Conservation (phyloP, 2,888 invertebrate genomes). For the Hemistola chrysoprasaria region DNA sequence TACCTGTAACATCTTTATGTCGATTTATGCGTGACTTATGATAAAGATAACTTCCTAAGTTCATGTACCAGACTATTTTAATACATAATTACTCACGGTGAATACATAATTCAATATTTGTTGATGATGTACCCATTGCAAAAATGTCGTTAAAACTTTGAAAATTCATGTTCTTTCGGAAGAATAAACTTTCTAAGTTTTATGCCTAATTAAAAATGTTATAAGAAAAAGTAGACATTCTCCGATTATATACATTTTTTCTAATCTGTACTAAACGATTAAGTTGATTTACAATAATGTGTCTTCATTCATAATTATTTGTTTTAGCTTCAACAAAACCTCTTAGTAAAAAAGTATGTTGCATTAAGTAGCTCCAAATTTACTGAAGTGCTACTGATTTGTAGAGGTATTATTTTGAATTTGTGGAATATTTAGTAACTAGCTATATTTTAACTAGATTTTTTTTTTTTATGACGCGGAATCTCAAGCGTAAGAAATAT, state of each 20-base stretch:
- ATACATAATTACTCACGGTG: constrained; percentile 12
- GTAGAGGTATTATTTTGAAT: no score
- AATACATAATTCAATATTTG: no score
- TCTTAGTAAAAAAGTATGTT: constrained; percentile 31
- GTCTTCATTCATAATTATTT: constrained; percentile 26
- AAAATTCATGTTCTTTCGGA: no score
- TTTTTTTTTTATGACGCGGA: no score
- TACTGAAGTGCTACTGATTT: constrained; percentile 16
- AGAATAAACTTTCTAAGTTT: no score
- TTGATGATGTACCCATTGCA: no score
- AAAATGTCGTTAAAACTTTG: not conserved
- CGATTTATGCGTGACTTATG: constrained; percentile 23
- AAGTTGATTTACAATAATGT: constrained; percentile 21
- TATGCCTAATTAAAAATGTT: no score
- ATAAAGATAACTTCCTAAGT: constrained; percentile 21
- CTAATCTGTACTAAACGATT: constrained; percentile 4
- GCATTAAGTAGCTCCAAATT: constrained; percentile 26
- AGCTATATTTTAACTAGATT: no score
- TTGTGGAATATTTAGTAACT: no score
- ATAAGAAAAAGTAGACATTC: no score
- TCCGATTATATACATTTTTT: no score
- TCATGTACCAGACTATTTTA: constrained; percentile 33
- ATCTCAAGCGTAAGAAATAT: no score
- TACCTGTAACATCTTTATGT: constrained; percentile 4
- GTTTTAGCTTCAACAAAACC: constrained; percentile 32